Conservation (phyloP, 2,113 vertebrate species). For the Heterotis niloticus region DNA sequence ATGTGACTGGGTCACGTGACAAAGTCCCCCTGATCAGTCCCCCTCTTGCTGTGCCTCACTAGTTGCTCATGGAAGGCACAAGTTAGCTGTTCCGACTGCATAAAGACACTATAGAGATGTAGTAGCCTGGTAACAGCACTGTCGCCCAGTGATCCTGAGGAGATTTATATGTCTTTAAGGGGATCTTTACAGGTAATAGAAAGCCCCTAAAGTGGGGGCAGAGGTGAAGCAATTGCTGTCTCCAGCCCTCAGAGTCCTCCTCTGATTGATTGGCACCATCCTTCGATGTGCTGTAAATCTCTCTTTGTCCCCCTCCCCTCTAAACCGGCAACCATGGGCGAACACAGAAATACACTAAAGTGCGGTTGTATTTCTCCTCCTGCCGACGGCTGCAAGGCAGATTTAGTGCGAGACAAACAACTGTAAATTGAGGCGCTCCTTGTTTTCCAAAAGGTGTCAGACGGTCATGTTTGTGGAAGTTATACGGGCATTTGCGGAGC, state of each 20-base stretch:
- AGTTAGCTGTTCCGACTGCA: background rate
- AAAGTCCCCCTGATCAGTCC: background rate
- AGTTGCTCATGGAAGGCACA: background rate
- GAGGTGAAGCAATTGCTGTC: conserved; percentile 43
- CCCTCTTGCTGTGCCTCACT: background rate
- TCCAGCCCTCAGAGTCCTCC: conserved; percentile 19
- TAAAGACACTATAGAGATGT: background rate
- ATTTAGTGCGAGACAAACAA: background rate
- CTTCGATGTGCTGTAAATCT: conserved; percentile 31
- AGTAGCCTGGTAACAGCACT: conserved; percentile 20
- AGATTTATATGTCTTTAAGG: conserved; percentile 42
- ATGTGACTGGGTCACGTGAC: background rate
- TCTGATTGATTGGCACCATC: conserved; percentile 41
- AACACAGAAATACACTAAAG: conserved; percentile 11
- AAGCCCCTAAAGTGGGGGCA: conserved; percentile 35
- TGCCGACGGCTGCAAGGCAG: background rate
- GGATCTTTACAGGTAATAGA: conserved; percentile 46
- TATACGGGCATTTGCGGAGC: no score
- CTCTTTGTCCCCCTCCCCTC: background rate
- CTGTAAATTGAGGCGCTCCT: background rate
- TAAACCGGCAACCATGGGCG: conserved; percentile 5
- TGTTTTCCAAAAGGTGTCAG: no score
- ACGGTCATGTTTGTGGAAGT: no score
- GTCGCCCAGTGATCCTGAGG: background rate
- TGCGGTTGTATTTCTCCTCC: background rate